phyloP scores from a whole-genome alignment of 2,888 invertebrate species.

The Agrochola litura region DNA sequence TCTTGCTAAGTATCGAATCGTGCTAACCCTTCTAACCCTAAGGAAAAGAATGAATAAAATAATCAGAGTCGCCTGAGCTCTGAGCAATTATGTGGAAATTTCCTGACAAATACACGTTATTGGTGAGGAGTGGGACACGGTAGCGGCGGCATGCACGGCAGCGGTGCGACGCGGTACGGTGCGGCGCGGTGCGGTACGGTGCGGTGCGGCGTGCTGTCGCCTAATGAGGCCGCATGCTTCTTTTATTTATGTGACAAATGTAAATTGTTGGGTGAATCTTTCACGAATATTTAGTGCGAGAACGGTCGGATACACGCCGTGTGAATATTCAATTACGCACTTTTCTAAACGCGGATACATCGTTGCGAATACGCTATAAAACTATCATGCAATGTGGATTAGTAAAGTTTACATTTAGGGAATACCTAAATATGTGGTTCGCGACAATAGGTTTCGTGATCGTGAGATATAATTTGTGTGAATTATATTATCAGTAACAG shows the following conservation, averaged over 20 bases:
- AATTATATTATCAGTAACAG: conserved; percentile 75
- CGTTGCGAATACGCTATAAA: conserved; percentile 75
- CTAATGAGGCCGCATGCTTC: conserved; percentile 86
- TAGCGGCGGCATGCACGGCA: conserved; percentile 67
- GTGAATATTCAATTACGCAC: conserved; percentile 81
- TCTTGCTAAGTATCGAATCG: conserved; percentile 72
- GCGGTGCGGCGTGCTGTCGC: conserved; percentile 72
- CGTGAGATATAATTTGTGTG: conserved; percentile 71
- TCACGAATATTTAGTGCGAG: conserved; percentile 83
- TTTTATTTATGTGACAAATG: conserved; percentile 89
- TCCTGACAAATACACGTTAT: conserved; percentile 82
- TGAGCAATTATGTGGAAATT: conserved; percentile 82
- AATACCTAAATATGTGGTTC: conserved; percentile 69
- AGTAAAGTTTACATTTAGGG: conserved; percentile 69
- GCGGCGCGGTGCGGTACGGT: conserved; percentile 53
- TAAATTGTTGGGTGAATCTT: conserved; percentile 84
- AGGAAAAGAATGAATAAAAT: conserved; percentile 78
- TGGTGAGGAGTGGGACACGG: conserved; percentile 76
- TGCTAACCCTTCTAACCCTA: conserved; percentile 78
- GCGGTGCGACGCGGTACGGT: conserved; percentile 56
- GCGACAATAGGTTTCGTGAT: conserved; percentile 63
- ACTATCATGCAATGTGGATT: conserved; percentile 74
- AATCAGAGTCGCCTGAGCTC: conserved; percentile 72
- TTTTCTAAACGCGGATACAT: conserved; percentile 78
- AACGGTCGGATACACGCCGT: conserved; percentile 74